A percentile compares a stretch with the other conserved stretches of the same genome.
Conservation (phyloP, 2,797 vertebrate species). For the Aphelocoma californica region DNA sequence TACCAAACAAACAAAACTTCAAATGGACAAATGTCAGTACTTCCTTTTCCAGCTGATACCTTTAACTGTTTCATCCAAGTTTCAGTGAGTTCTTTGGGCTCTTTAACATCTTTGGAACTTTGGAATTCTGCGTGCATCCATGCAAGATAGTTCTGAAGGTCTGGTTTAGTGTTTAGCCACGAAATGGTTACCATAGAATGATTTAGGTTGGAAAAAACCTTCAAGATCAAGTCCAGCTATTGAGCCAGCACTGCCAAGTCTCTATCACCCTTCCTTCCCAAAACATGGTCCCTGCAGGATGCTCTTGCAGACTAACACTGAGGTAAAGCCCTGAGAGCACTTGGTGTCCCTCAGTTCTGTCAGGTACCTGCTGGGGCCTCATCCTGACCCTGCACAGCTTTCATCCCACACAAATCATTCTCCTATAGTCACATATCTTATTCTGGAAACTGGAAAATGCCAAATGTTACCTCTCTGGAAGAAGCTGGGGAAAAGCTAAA, state of each 20-base stretch:
- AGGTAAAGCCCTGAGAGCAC: not conserved
- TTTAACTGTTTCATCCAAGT: not conserved
- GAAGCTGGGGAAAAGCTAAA: not conserved
- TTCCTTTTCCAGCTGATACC: not conserved
- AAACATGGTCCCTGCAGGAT: not conserved
- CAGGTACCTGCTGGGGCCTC: not conserved
- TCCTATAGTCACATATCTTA: not conserved
- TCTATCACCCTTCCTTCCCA: not conserved
- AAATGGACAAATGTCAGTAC: not conserved
- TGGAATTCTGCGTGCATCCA: not conserved
- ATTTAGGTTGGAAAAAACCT: not conserved
- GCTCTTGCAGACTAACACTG: not conserved
- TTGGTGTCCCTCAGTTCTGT: not conserved
- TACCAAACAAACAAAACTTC: not conserved
- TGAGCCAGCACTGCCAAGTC: not conserved
- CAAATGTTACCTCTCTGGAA: not conserved
- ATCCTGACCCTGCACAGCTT: not conserved
- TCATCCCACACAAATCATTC: not conserved
- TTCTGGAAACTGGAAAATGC: not conserved
- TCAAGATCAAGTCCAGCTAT: not conserved
- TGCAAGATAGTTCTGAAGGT: not conserved
- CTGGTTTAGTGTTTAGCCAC: not conserved
- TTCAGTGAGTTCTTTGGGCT: not conserved
- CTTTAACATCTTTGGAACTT: not conserved
- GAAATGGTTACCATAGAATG: not conserved